phyloP scores from a whole-genome alignment of 2,888 invertebrate species.

The Trichacis sp. region DNA sequence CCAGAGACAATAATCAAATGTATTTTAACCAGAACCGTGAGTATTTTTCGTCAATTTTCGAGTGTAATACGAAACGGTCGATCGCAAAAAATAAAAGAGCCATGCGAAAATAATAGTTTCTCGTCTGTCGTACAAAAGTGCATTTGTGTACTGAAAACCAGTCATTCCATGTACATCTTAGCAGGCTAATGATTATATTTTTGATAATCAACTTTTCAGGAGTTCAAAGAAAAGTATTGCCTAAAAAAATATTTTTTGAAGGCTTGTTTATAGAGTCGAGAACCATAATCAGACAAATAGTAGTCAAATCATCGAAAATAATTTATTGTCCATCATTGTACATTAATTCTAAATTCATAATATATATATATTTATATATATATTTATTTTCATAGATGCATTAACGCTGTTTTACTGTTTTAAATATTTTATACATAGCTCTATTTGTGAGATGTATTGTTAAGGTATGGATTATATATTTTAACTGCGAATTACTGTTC shows the following conservation, averaged over 20 bases:
- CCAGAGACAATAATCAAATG: too few species aligned
- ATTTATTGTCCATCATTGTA: background rate
- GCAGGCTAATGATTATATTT: background rate
- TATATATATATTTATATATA: too few species aligned
- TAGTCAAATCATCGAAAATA: background rate
- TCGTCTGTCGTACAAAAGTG: background rate
- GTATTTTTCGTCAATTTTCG: too few species aligned
- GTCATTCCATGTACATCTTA: conserved; percentile 1
- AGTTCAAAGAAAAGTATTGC: background rate
- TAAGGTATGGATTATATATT: background rate
- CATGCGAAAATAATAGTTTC: background rate
- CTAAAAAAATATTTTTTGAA: background rate
- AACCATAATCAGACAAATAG: background rate
- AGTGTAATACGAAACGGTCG: too few species aligned
- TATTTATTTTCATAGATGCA: background rate
- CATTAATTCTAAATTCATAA: background rate
- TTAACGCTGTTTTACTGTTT: too few species aligned
- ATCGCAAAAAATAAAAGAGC: too few species aligned
- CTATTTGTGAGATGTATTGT: background rate
- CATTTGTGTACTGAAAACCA: background rate
- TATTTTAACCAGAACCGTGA: too few species aligned
- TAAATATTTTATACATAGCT: background rate
- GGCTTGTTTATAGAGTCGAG: background rate
- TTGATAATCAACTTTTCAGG: background rate
- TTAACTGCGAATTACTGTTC: background rate